phyloP scores from a whole-genome alignment of 1,140 invertebrate species.

The Drosophila sechellia region DNA sequence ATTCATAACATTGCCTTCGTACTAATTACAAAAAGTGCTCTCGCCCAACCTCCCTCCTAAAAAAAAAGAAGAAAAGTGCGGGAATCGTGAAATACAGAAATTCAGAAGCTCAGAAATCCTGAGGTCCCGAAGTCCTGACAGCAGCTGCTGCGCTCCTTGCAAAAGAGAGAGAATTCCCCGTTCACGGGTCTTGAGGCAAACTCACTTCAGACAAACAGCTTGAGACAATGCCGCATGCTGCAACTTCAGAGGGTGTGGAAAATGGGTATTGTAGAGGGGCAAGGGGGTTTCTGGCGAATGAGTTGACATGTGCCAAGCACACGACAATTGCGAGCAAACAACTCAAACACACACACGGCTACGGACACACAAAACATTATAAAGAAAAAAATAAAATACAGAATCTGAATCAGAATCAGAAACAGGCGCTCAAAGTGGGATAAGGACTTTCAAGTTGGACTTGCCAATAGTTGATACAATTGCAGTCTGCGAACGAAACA shows the following conservation, averaged over 20 bases:
- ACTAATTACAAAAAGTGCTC: slow-evolving; percentile 79
- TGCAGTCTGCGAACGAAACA: not conserved
- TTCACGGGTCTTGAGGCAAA: slow-evolving; percentile 42
- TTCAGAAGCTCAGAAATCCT: slow-evolving; percentile 8
- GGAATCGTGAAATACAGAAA: slow-evolving; percentile 10
- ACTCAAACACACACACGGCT: slow-evolving; percentile 19
- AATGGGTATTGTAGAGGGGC: too few relatives aligned
- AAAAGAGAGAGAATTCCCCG: slow-evolving; percentile 14
- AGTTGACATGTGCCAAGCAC: slow-evolving; percentile 75
- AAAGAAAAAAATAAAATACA: slow-evolving; percentile 6
- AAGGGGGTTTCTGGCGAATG: slow-evolving; percentile 26
- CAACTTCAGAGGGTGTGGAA: slow-evolving; percentile 43
- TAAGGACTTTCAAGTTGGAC: slow-evolving; percentile 1
- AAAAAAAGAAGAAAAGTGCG: not conserved
- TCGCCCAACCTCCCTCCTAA: slow-evolving; percentile 13
- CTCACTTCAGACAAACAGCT: slow-evolving; percentile 77
- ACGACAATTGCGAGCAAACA: slow-evolving; percentile 57
- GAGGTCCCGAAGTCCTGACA: slow-evolving; percentile 20
- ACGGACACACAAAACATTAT: not conserved
- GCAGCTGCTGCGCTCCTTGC: slow-evolving; percentile 23
- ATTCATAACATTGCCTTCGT: slow-evolving; percentile 79
- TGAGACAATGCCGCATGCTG: slow-evolving; percentile 77
- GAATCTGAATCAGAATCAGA: not conserved
- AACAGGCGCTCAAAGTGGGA: not conserved
- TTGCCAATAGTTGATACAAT: slow-evolving; percentile 40